Conservation (phyloP, 1,140 invertebrate species). For the Notospermus geniculatus region DNA sequence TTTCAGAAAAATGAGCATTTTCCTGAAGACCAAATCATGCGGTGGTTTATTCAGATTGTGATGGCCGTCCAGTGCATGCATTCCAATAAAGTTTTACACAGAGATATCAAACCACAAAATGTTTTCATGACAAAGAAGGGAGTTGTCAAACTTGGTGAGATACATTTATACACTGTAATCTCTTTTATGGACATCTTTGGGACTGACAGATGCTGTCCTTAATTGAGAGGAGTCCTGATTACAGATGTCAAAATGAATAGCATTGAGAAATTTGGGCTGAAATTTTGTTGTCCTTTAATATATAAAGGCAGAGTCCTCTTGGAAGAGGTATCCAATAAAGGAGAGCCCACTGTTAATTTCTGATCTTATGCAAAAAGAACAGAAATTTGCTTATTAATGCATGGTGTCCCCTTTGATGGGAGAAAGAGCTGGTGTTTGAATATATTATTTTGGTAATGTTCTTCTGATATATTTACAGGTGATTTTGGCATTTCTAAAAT, state of each 20-base stretch:
- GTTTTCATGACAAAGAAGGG: constrained; percentile 53
- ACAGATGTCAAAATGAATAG: no score
- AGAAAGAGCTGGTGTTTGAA: neutral
- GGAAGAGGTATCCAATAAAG: no score
- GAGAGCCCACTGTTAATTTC: no score
- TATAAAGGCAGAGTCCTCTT: no score
- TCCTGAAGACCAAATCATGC: constrained; percentile 43
- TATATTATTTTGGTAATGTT: neutral
- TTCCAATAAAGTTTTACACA: constrained; percentile 51
- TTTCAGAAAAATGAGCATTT: constrained; percentile 40
- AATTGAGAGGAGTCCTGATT: no score
- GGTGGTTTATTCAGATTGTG: constrained; percentile 54
- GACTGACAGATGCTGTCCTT: no score
- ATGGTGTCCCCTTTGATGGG: neutral
- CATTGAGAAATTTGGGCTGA: no score
- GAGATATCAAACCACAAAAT: constrained; percentile 53
- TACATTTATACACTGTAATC: no score
- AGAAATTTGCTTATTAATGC: no score
- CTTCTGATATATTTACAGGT: constrained; percentile 29
- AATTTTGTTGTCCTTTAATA: no score
- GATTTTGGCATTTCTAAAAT: constrained; percentile 55
- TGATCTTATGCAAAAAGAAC: no score
- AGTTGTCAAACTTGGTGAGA: constrained; percentile 49
- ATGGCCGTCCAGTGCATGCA: constrained; percentile 54
- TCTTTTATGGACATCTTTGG: no score